Conservation (phyloP, 2,797 vertebrate genomes). For the Paguma larvata region DNA sequence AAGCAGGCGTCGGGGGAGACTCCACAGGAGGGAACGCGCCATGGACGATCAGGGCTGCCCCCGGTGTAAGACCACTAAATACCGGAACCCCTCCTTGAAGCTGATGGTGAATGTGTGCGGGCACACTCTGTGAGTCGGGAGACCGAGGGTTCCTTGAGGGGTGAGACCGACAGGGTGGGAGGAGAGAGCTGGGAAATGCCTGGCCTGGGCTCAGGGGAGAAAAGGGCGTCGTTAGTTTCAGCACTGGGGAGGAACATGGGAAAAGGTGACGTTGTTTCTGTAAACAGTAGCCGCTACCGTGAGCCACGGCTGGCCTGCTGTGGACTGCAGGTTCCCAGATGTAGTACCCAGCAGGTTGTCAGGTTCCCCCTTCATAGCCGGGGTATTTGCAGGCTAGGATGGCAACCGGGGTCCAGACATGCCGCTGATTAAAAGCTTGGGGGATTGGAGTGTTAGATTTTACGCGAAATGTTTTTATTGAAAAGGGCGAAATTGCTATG, state of each 20-base stretch:
- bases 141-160: background rate
- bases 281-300: background rate
- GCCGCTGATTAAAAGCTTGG: background rate
- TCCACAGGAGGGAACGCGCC: background rate
- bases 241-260: background rate
- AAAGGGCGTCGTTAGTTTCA: background rate
- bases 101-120: constrained; percentile 99
- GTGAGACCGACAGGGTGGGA: background rate
- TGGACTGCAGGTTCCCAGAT: background rate
- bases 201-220: accelerated
- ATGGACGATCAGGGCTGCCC: constrained; percentile 98
- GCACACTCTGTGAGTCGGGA: constrained; percentile 97
- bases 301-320: background rate
- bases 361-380: background rate
- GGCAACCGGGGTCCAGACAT: background rate
- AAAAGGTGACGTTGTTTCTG: background rate
- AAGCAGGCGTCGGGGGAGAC: accelerated
- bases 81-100: constrained; percentile 97
- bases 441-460: background rate
- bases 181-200: background rate
- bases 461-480: background rate
- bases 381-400: background rate
- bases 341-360: background rate
- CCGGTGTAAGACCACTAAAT: constrained; percentile 98
- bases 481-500: background rate